These are phyloP conservation scores for Salticus scenicus DNA, from an alignment of 2,888 invertebrate species.

Conservation along the genomic window DNA sequence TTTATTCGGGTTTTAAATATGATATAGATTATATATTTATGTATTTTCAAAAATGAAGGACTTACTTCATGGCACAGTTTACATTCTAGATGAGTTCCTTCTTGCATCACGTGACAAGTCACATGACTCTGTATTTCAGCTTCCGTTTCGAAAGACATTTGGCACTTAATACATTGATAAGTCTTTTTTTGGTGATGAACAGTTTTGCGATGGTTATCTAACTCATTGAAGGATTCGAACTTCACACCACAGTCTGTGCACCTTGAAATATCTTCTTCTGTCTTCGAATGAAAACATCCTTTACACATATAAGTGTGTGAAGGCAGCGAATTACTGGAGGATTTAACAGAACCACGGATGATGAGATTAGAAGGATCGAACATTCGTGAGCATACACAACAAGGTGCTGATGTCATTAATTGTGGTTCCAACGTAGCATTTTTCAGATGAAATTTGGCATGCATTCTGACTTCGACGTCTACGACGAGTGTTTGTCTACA, in stretches of 20 bases:
- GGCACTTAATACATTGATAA: constrained; percentile 83
- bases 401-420: constrained; percentile 75
- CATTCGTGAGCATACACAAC: constrained; percentile 77
- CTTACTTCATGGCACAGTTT: constrained; percentile 84
- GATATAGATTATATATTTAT: too few species aligned
- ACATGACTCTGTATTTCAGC: constrained; percentile 81
- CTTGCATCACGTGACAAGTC: constrained; percentile 79
- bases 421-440: constrained; percentile 35
- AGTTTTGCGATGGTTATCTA: constrained; percentile 75
- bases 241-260: constrained; percentile 79
- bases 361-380: constrained; percentile 75
- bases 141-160: constrained; percentile 81
- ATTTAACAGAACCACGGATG: constrained; percentile 68
- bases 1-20: too few species aligned
- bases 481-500: constrained; percentile 93
- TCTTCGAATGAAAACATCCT: constrained; percentile 81
- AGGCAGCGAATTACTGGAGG: constrained; percentile 11
- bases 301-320: constrained; percentile 82
- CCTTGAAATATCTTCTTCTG: constrained; percentile 64
- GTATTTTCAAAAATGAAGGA: too few species aligned
- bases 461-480: constrained; percentile 90
- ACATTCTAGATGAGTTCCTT: constrained; percentile 82
- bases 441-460: constrained; percentile 85
- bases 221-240: constrained; percentile 77
- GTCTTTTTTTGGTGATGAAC: constrained; percentile 77